phyloP scores from a whole-genome alignment of 2,113 vertebrate species.

The Siniperca chuatsi region DNA sequence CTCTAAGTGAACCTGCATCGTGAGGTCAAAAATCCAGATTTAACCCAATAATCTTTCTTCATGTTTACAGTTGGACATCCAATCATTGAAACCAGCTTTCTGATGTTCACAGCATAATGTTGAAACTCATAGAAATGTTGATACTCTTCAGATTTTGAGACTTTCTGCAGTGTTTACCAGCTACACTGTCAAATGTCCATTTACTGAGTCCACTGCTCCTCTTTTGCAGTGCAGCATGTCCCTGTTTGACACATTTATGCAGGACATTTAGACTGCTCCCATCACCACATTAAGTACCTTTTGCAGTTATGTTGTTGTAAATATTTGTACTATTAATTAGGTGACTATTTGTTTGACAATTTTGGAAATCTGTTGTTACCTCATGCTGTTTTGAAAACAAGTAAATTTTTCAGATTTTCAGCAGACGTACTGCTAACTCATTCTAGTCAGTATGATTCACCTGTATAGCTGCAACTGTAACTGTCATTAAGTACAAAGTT shows the following conservation, averaged over 20 bases:
- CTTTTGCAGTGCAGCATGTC: neutral
- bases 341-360: slow-evolving; percentile 5
- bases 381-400: slow-evolving; percentile 36
- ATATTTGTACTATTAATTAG: slow-evolving; percentile 1
- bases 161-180: neutral
- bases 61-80: neutral
- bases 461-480: slow-evolving; percentile 17
- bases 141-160: neutral
- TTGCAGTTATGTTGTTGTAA: slow-evolving; percentile 15
- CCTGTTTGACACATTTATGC: neutral
- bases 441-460: neutral
- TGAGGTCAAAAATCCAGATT: neutral
- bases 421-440: neutral
- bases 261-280: neutral
- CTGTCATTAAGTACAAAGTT: slow-evolving; percentile 12
- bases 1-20: neutral
- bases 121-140: neutral
- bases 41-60: neutral
- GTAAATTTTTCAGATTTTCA: slow-evolving; percentile 14
- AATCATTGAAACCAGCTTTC: neutral
- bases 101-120: neutral
- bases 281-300: neutral
- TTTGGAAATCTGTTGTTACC: slow-evolving; percentile 44
- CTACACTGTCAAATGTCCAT: neutral
- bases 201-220: neutral